Conservation (phyloP, 2,113 vertebrate genomes). For the Indicator indicator region DNA sequence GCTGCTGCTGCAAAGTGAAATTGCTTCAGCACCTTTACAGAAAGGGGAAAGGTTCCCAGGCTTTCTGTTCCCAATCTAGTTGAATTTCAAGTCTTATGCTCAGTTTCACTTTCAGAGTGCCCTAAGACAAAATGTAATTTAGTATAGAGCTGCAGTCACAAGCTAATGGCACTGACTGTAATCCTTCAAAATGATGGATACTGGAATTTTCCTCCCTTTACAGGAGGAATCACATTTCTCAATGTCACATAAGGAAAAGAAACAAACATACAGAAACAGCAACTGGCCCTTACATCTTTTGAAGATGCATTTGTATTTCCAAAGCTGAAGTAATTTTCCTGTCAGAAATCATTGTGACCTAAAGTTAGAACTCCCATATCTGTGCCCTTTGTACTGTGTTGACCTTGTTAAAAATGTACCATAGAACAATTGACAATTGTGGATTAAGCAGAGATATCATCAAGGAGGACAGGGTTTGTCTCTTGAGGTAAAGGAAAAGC, state of each 20-base stretch:
- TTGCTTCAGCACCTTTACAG: background rate
- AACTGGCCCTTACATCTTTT: slow-evolving; percentile 45
- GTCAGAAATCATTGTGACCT: slow-evolving; percentile 29
- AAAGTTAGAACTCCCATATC: background rate
- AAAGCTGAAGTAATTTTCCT: slow-evolving; percentile 47
- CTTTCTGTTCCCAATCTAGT: background rate
- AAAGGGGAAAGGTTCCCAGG: background rate
- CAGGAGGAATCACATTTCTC: slow-evolving; percentile 53
- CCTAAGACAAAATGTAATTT: slow-evolving; percentile 60
- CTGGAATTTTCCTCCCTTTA: slow-evolving; percentile 21
- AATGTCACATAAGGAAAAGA: slow-evolving; percentile 50
- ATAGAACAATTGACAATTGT: background rate
- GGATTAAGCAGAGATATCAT: background rate
- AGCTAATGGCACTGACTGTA: slow-evolving; percentile 26
- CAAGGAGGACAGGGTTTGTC: background rate
- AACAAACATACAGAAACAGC: slow-evolving; percentile 53
- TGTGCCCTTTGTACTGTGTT: background rate
- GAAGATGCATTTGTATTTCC: slow-evolving; percentile 29
- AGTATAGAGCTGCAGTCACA: slow-evolving; percentile 9
- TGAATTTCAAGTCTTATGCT: slow-evolving; percentile 14
- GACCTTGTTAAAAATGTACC: background rate
- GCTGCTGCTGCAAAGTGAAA: background rate
- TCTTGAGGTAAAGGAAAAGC: background rate
- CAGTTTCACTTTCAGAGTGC: slow-evolving; percentile 53
- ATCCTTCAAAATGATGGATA: slow-evolving; percentile 65